A percentile compares a stretch with the other conserved stretches of the same genome.
phyloP scores from a whole-genome alignment of 2,888 invertebrate species.

The Lutraria lutraria region DNA sequence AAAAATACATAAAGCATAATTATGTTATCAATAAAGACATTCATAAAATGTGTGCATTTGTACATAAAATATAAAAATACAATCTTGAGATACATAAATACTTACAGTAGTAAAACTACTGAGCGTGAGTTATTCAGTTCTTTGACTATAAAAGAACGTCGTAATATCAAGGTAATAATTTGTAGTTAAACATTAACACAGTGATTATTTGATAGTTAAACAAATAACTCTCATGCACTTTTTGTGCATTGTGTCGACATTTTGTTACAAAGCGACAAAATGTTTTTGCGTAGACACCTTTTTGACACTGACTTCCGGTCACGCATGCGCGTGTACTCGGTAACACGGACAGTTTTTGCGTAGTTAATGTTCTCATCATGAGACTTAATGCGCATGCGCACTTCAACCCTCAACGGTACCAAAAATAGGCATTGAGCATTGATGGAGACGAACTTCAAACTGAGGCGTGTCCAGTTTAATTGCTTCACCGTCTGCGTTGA shows the following conservation, averaged over 20 bases:
- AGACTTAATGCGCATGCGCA: neutral
- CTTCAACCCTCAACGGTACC: constrained; percentile 56
- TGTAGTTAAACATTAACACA: neutral
- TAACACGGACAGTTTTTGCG: neutral
- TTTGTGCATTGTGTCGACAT: neutral
- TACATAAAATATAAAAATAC: neutral
- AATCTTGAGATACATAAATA: neutral
- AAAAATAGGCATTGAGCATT: constrained; percentile 62
- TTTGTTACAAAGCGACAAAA: neutral
- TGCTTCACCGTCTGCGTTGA: constrained; percentile 81
- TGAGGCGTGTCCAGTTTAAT: constrained; percentile 71
- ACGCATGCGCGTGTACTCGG: neutral
- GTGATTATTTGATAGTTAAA: neutral
- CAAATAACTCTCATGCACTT: neutral
- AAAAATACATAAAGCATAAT: neutral
- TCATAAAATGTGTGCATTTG: no score
- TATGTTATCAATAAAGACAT: neutral
- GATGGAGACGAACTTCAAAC: constrained; percentile 74
- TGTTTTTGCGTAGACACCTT: neutral
- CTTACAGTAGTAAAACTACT: neutral
- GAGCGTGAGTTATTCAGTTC: neutral
- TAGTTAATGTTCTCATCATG: neutral
- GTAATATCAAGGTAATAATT: neutral
- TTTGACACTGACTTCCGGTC: neutral
- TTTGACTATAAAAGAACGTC: neutral